Conservation (phyloP, 2,797 vertebrate genomes). For the Neosilurus hyrtlii region DNA sequence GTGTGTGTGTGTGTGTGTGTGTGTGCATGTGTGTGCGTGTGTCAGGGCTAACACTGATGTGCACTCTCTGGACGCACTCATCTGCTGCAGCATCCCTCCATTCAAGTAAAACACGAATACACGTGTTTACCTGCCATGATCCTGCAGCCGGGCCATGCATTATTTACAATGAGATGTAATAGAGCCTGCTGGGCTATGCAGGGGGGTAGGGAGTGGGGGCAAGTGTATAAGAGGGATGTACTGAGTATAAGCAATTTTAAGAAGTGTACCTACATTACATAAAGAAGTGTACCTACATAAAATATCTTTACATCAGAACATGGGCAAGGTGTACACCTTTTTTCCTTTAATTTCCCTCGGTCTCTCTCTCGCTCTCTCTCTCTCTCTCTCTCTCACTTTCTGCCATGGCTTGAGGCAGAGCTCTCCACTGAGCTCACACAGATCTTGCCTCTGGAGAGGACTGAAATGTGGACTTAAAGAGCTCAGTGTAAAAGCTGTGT, state of each 20-base stretch:
- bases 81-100: slow-evolving; percentile 19
- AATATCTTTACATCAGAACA: slow-evolving; percentile 50
- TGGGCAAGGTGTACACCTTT: slow-evolving; percentile 42
- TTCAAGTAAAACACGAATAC: slow-evolving; percentile 49
- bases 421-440: slow-evolving; percentile 75
- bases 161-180: slow-evolving; percentile 52
- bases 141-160: slow-evolving; percentile 47
- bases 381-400: slow-evolving; percentile 71
- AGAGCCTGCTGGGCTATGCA: slow-evolving; percentile 32
- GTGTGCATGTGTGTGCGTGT: background rate
- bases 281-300: slow-evolving; percentile 38
- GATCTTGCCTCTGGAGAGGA: slow-evolving; percentile 80
- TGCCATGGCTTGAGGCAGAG: slow-evolving; percentile 83
- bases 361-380: slow-evolving; percentile 72
- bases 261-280: slow-evolving; percentile 38
- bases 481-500: slow-evolving; percentile 68
- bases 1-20: background rate
- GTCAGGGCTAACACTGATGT: background rate
- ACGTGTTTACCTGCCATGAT: slow-evolving; percentile 49
- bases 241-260: slow-evolving; percentile 13
- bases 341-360: background rate
- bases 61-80: background rate
- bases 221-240: slow-evolving; percentile 20
- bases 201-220: background rate
- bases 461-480: slow-evolving; percentile 77